These are phyloP conservation scores for Tetragonisca angustula DNA, from an alignment of 2,888 invertebrate species.

Conservation along the genomic window DNA sequence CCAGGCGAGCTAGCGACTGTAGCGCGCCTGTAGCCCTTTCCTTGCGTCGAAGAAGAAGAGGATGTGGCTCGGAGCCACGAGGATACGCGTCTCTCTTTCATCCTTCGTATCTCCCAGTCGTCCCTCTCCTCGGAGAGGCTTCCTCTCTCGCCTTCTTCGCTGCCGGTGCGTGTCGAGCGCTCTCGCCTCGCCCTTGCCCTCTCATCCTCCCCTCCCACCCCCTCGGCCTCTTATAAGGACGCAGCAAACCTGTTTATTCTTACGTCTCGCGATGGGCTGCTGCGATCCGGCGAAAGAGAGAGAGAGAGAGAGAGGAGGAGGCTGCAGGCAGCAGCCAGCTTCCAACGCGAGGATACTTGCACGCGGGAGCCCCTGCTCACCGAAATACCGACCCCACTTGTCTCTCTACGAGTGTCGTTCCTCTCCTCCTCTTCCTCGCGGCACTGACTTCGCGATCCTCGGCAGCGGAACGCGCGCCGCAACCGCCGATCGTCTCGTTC, in stretches of 20 bases:
- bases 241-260: slow-evolving; percentile 79
- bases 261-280: slow-evolving; percentile 74
- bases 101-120: slow-evolving; percentile 22
- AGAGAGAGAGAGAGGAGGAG: slow-evolving; percentile 27
- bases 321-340: slow-evolving; percentile 59
- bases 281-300: slow-evolving; percentile 64
- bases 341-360: slow-evolving; percentile 63
- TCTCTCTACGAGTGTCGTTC: slow-evolving; percentile 26
- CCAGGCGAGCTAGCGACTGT: slow-evolving; percentile 41
- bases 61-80: slow-evolving; percentile 27
- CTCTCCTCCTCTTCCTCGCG: slow-evolving; percentile 31
- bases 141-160: slow-evolving; percentile 23
- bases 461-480: background rate
- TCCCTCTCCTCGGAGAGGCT: slow-evolving; percentile 3
- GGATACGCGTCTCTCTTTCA: slow-evolving; percentile 38
- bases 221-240: slow-evolving; percentile 70
- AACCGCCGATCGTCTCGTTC: slow-evolving; percentile 54
- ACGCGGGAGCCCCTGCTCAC: slow-evolving; percentile 49
- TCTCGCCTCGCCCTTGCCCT: slow-evolving; percentile 64
- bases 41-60: slow-evolving; percentile 40
- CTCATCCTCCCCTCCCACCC: slow-evolving; percentile 60
- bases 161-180: slow-evolving; percentile 69
- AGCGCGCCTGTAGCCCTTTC: slow-evolving; percentile 61
- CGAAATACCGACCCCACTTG: slow-evolving; percentile 64
- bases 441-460: slow-evolving; percentile 16